Evolutionary conservation across 2,797 vertebrate species (phyloP).

Genomic region (Eleutherodactylus coqui): DNA sequence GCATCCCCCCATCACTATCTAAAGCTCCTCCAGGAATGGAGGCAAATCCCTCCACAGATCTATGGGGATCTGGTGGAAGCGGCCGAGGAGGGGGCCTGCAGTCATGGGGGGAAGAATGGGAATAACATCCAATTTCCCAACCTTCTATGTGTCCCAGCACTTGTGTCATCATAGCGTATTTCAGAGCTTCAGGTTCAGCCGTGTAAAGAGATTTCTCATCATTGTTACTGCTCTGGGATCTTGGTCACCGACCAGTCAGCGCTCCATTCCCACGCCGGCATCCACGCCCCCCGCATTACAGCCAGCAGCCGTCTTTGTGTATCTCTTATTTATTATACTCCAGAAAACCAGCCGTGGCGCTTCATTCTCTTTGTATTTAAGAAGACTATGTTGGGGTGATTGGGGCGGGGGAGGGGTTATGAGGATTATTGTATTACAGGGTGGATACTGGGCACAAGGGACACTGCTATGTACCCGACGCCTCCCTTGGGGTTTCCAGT

Average conservation of each 20-base stretch:
- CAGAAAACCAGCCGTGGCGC: constrained; percentile 47
- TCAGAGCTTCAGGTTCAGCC: neutral
- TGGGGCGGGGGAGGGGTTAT: neutral
- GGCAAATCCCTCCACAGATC: too few relatives aligned
- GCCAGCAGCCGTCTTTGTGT: constrained; percentile 1
- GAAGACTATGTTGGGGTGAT: constrained; percentile 44
- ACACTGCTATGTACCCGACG: constrained; percentile 24
- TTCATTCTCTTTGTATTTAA: constrained; percentile 55
- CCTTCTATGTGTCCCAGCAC: too few relatives aligned
- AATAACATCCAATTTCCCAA: too few relatives aligned
- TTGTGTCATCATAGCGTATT: too few relatives aligned
- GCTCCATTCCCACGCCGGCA: neutral
- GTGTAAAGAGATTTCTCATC: neutral
- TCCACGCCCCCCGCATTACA: neutral
- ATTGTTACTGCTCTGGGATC: neutral
- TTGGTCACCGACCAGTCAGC: neutral
- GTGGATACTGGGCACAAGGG: constrained; percentile 35
- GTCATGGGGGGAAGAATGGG: too few relatives aligned
- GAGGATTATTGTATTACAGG: constrained; percentile 51
- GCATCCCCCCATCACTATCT: too few relatives aligned
- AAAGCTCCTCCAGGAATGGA: too few relatives aligned
- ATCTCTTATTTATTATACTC: constrained; percentile 61
- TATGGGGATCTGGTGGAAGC: too few relatives aligned
- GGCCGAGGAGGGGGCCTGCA: too few relatives aligned
- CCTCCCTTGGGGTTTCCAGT: constrained; percentile 32